These are phyloP conservation scores for Chelonus insularis DNA, from an alignment of 1,140 invertebrate species.

Conservation along the genomic window DNA sequence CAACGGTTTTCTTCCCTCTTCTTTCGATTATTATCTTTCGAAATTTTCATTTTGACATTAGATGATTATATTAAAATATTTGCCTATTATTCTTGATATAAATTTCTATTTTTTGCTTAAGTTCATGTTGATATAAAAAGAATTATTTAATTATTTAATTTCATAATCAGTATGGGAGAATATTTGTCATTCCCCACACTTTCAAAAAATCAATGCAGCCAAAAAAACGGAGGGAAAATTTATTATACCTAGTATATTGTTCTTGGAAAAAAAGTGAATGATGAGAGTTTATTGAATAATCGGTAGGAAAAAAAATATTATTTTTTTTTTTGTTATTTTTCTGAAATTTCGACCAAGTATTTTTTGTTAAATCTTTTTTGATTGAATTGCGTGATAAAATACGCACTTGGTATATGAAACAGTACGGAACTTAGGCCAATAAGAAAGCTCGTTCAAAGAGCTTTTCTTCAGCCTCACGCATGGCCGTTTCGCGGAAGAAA, in stretches of 20 bases:
- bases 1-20: constrained; percentile 5
- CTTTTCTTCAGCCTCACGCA: constrained; percentile 21
- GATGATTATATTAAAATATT: too few relatives aligned
- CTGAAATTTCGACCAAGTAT: too few relatives aligned
- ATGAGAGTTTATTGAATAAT: too few relatives aligned
- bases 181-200: not conserved
- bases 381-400: too few relatives aligned
- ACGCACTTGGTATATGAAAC: too few relatives aligned
- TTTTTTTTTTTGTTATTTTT: too few relatives aligned
- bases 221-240: not conserved
- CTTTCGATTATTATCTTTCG: not conserved
- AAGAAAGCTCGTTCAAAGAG: constrained; percentile 11
- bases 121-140: not conserved
- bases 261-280: too few relatives aligned
- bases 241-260: not conserved
- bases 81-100: not conserved
- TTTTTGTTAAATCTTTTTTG: too few relatives aligned
- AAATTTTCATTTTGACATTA: not conserved
- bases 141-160: too few relatives aligned
- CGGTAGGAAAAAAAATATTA: too few relatives aligned
- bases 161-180: not conserved
- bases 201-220: not conserved
- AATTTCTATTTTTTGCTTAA: not conserved
- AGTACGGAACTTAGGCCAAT: constrained; percentile 11
- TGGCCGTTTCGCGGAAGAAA: constrained; percentile 21